Conservation (phyloP, 23 tunicate species). For the Trididemnum miniatum region DNA sequence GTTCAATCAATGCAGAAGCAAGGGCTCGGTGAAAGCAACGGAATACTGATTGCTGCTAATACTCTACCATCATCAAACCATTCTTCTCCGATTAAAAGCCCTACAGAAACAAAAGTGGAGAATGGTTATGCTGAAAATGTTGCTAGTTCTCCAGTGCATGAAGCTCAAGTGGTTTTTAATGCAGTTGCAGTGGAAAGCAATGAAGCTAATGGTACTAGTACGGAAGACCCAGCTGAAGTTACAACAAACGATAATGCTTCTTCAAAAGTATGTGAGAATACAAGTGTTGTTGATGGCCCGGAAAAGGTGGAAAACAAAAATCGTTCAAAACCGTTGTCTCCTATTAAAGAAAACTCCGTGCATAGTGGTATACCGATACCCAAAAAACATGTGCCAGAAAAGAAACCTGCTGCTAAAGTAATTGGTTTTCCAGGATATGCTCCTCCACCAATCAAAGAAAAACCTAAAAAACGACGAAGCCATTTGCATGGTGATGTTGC, state of each 20-base stretch:
- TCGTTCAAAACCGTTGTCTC: neutral
- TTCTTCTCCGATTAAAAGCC: neutral
- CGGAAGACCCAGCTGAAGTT: neutral
- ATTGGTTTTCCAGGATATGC: constrained; percentile 55
- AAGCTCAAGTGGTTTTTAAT: no score
- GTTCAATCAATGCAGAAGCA: neutral
- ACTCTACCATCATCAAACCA: neutral
- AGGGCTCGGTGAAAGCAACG: neutral
- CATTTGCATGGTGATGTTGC: constrained; percentile 7
- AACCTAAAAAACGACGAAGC: constrained; percentile 10
- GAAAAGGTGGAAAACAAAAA: neutral
- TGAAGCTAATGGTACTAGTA: neutral
- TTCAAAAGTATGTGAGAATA: neutral
- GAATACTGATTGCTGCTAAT: neutral
- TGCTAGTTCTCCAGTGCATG: neutral
- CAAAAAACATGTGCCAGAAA: neutral
- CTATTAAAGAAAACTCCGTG: neutral
- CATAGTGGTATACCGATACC: neutral
- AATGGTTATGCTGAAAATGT: neutral
- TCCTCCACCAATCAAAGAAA: constrained; percentile 20
- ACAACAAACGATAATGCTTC: neutral
- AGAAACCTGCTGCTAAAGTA: neutral
- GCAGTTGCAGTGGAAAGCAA: neutral
- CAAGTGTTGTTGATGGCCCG: neutral
- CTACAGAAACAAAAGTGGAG: neutral